Evolutionary conservation across 2,888 invertebrate species (phyloP).

Genomic region (Sinodicranocentrus sp.): DNA sequence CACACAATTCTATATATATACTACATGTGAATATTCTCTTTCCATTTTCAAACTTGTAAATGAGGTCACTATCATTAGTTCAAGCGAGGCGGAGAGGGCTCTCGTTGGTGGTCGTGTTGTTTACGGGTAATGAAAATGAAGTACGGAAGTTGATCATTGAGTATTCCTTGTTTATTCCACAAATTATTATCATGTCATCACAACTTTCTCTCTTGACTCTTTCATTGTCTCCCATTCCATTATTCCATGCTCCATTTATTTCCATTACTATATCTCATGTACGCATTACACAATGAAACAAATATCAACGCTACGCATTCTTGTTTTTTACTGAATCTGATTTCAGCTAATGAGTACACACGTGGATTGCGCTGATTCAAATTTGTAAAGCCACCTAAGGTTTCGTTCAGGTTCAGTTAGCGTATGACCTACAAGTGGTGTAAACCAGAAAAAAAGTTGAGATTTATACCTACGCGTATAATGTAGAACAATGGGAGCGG

Average conservation of each 20-base stretch:
- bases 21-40: no score
- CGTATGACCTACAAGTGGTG: not conserved
- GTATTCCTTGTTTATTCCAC: not conserved
- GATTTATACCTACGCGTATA: no score
- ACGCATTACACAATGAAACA: not conserved
- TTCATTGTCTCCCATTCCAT: not conserved
- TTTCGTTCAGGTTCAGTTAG: not conserved
- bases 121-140: slow-evolving; percentile 5
- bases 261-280: not conserved
- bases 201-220: slow-evolving; percentile 4
- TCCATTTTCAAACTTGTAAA: slow-evolving; percentile 2
- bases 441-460: no score
- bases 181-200: not conserved
- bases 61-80: slow-evolving; percentile 26
- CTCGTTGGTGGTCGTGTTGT: slow-evolving; percentile 4
- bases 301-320: not conserved
- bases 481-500: no score
- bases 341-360: not conserved
- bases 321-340: not conserved
- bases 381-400: not conserved
- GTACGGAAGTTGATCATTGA: slow-evolving; percentile 22
- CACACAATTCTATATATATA: no score
- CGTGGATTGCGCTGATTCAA: not conserved
- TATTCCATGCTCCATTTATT: slow-evolving; percentile 19
- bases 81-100: not conserved